These are phyloP conservation scores for Sphaeridia pumilis DNA, from an alignment of 2,888 invertebrate genomes.

Conservation along the genomic window DNA sequence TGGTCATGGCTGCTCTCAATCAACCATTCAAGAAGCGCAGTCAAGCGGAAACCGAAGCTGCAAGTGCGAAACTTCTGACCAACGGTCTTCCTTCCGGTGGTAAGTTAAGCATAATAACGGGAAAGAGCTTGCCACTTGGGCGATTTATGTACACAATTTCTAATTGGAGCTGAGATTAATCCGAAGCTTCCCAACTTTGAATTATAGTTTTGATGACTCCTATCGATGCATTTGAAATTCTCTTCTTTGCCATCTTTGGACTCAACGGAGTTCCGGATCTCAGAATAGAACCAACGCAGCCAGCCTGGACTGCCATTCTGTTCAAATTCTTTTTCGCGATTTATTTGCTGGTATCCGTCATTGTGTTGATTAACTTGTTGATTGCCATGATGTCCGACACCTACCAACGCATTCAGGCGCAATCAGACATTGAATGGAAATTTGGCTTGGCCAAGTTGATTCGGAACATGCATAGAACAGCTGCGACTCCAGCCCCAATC, in stretches of 20 bases:
- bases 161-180: too few relatives aligned
- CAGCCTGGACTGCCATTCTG: slow-evolving; percentile 70
- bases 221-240: slow-evolving; percentile 86
- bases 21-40: slow-evolving; percentile 51
- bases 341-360: slow-evolving; percentile 95
- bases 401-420: slow-evolving; percentile 95
- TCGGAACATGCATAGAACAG: slow-evolving; percentile 94
- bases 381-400: slow-evolving; percentile 99
- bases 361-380: slow-evolving; percentile 95
- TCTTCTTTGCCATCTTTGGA: slow-evolving; percentile 97
- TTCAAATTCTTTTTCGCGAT: slow-evolving; percentile 89
- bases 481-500: slow-evolving; percentile 92
- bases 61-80: slow-evolving; percentile 32
- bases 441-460: slow-evolving; percentile 97
- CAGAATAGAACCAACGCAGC: slow-evolving; percentile 45
- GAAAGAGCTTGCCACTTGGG: too few relatives aligned
- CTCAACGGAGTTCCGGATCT: slow-evolving; percentile 77
- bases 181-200: slow-evolving; percentile 24
- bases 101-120: too few relatives aligned
- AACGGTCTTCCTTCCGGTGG: slow-evolving; percentile 37
- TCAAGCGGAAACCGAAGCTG: slow-evolving; percentile 8
- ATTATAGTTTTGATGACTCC: slow-evolving; percentile 80
- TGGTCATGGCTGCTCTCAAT: slow-evolving; percentile 91
- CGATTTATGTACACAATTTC: too few relatives aligned
- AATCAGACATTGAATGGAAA: slow-evolving; percentile 99